Evolutionary conservation across 2,113 vertebrate genomes (phyloP).

Genomic region (Passer domesticus): DNA sequence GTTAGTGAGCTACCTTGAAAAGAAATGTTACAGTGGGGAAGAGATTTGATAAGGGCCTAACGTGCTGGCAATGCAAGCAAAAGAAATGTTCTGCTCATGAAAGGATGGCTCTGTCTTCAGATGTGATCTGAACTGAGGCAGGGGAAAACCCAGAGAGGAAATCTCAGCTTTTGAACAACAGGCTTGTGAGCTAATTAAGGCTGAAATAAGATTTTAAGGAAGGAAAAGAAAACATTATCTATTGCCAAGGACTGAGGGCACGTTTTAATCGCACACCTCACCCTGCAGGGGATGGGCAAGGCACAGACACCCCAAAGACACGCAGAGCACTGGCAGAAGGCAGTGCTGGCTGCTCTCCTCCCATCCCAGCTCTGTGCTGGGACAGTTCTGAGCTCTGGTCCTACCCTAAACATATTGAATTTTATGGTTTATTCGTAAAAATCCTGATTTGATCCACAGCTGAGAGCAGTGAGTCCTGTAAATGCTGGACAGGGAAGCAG

Average conservation of each 20-base stretch:
- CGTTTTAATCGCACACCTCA: background rate
- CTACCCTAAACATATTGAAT: background rate
- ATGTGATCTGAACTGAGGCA: constrained; percentile 37
- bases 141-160: constrained; percentile 21
- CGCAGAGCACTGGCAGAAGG: background rate
- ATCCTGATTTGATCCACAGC: background rate
- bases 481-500: background rate
- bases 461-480: background rate
- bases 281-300: background rate
- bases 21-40: constrained; percentile 45
- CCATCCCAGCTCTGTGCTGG: background rate
- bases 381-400: background rate
- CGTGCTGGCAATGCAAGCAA: background rate
- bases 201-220: constrained; percentile 15
- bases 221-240: background rate
- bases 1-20: constrained; percentile 56
- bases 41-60: constrained; percentile 32
- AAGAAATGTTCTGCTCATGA: constrained; percentile 51
- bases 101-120: constrained; percentile 20
- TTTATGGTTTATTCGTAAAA: background rate
- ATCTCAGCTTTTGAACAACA: constrained; percentile 14
- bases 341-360: background rate
- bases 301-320: background rate
- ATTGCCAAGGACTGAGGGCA: background rate
- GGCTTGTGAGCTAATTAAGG: constrained; percentile 25